These are phyloP conservation scores for Callorhinus ursinus DNA, from an alignment of 2,113 vertebrate species.

Conservation along the genomic window DNA sequence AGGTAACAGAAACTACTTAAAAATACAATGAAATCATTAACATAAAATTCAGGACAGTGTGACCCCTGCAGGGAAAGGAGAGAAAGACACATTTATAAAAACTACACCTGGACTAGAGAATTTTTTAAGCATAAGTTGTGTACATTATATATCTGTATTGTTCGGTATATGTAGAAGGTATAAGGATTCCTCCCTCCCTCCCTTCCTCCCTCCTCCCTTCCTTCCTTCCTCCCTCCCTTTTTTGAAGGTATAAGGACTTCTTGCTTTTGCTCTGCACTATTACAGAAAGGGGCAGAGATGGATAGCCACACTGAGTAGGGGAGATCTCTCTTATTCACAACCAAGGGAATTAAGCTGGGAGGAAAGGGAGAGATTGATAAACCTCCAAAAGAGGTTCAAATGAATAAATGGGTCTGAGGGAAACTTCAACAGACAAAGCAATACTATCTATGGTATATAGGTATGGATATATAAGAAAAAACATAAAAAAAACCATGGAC, in stretches of 20 bases:
- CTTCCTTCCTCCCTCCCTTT: no score
- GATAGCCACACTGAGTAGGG: not conserved
- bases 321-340: not conserved
- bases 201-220: not conserved
- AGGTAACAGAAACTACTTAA: not conserved
- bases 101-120: not conserved
- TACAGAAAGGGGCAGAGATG: not conserved
- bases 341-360: not conserved
- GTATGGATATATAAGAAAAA: not conserved
- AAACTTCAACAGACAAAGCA: not conserved
- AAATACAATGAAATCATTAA: slow-evolving; percentile 4
- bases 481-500: not conserved
- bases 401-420: not conserved
- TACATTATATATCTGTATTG: not conserved
- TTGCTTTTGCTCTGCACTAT: not conserved
- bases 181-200: not conserved
- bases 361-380: not conserved
- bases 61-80: not conserved
- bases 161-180: not conserved
- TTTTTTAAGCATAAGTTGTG: not conserved
- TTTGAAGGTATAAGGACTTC: not conserved
- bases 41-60: not conserved
- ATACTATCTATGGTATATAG: not conserved
- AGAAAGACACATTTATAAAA: not conserved
- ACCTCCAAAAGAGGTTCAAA: not conserved